phyloP scores from a whole-genome alignment of 1,140 invertebrate species.

The Daktulosphaira vitifoliae region DNA sequence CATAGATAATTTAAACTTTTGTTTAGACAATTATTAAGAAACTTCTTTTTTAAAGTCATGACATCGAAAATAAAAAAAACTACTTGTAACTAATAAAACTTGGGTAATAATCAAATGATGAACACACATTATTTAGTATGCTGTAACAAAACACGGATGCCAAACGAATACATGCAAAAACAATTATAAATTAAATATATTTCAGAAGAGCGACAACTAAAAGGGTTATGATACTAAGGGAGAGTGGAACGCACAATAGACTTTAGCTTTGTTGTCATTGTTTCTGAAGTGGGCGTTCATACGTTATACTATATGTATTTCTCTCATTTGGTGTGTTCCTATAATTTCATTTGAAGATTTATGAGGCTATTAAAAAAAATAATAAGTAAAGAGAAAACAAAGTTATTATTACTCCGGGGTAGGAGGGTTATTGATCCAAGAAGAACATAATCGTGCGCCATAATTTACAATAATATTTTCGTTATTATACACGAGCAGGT shows the following conservation, averaged over 20 bases:
- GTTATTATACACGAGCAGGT: background rate
- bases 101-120: too few relatives aligned
- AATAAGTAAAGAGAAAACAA: conserved; percentile 12
- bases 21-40: too few relatives aligned
- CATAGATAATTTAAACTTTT: too few relatives aligned
- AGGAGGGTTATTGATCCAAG: background rate
- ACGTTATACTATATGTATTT: conserved; percentile 23
- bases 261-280: conserved; percentile 32
- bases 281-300: conserved; percentile 33
- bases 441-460: conserved; percentile 17
- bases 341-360: conserved; percentile 29
- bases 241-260: background rate
- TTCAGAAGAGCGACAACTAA: conserved; percentile 19
- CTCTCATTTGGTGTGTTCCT: conserved; percentile 19
- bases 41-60: too few relatives aligned
- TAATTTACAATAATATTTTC: conserved; percentile 18
- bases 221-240: conserved; percentile 1
- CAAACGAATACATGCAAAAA: conserved; percentile 11
- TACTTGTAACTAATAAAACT: too few relatives aligned
- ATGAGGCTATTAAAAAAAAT: conserved; percentile 30
- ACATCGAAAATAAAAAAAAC: too few relatives aligned
- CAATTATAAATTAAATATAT: conserved; percentile 20
- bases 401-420: conserved; percentile 17
- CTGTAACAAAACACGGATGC: background rate
- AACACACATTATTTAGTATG: too few relatives aligned